phyloP scores from a whole-genome alignment of 2,888 invertebrate species.

The Scaptomyza tumidula region DNA sequence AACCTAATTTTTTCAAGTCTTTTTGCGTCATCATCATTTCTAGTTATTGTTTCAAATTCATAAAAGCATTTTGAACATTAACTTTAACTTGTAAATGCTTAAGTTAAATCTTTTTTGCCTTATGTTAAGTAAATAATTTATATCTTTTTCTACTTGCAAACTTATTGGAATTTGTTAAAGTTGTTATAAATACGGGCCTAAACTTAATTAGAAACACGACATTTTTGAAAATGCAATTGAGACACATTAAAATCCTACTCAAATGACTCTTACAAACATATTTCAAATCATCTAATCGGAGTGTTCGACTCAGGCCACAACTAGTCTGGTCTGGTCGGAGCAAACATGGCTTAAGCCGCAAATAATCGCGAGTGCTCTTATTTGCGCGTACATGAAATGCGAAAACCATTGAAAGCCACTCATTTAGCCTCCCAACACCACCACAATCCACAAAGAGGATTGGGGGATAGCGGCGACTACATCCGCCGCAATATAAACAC shows the following conservation, averaged over 20 bases:
- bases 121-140: too few species aligned
- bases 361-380: constrained; percentile 69
- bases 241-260: background rate
- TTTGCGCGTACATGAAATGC: constrained; percentile 49
- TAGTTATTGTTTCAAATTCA: too few species aligned
- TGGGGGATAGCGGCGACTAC: constrained; percentile 30
- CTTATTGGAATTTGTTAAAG: too few species aligned
- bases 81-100: too few species aligned
- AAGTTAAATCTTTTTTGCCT: too few species aligned
- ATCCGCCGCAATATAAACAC: constrained; percentile 77
- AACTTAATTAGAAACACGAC: background rate
- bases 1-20: too few species aligned
- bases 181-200: too few species aligned
- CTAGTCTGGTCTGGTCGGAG: constrained; percentile 32
- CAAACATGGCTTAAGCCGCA: constrained; percentile 65
- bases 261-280: background rate
- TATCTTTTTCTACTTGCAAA: too few species aligned
- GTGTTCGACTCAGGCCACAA: constrained; percentile 33
- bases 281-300: constrained; percentile 6
- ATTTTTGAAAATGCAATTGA: background rate
- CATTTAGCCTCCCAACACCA: constrained; percentile 51
- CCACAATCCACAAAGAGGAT: background rate
- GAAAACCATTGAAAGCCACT: constrained; percentile 54
- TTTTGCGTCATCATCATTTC: too few species aligned
- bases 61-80: too few species aligned